Percentiles rank a stretch among this genome's conserved stretches.
Evolutionary conservation across 2,113 vertebrate species (phyloP).

Genomic region (Ophiodon elongatus): DNA sequence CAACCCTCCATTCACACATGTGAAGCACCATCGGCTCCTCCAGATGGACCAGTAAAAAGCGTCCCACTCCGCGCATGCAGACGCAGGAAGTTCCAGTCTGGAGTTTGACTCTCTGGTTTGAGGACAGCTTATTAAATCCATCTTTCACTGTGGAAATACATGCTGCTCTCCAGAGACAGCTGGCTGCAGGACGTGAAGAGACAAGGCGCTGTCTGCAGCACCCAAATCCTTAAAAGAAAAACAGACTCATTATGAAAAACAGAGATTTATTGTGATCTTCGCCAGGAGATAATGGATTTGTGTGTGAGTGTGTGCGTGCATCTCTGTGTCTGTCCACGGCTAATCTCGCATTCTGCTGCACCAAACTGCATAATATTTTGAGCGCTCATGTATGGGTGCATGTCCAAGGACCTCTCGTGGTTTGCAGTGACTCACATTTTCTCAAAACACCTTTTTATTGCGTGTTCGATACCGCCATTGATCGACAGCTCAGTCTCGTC

Average conservation of each 20-base stretch:
- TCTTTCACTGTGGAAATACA: slow-evolving; percentile 53
- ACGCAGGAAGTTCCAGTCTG: slow-evolving; percentile 72
- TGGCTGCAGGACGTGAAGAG: slow-evolving; percentile 5
- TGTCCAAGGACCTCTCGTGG: too few relatives aligned
- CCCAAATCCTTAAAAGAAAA: neutral
- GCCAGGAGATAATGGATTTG: neutral
- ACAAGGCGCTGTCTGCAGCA: too few relatives aligned
- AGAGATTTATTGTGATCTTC: neutral
- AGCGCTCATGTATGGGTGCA: too few relatives aligned
- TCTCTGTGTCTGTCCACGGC: neutral
- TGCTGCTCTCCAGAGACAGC: slow-evolving; percentile 28
- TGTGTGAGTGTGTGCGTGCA: too few relatives aligned
- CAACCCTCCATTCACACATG: slow-evolving; percentile 36
- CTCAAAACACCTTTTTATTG: too few relatives aligned
- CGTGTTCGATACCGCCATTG: too few relatives aligned
- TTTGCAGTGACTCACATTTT: too few relatives aligned
- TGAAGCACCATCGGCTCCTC: slow-evolving; percentile 54
- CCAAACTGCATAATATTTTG: too few relatives aligned
- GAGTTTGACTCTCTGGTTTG: slow-evolving; percentile 44
- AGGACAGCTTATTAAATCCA: slow-evolving; percentile 68
- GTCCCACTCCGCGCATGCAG: slow-evolving; percentile 53
- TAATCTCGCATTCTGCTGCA: neutral
- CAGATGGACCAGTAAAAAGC: slow-evolving; percentile 64
- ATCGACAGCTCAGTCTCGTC: too few relatives aligned
- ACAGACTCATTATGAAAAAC: neutral